Evolutionary conservation across 2,888 invertebrate genomes (phyloP).

Genomic region (Hedya salicella): DNA sequence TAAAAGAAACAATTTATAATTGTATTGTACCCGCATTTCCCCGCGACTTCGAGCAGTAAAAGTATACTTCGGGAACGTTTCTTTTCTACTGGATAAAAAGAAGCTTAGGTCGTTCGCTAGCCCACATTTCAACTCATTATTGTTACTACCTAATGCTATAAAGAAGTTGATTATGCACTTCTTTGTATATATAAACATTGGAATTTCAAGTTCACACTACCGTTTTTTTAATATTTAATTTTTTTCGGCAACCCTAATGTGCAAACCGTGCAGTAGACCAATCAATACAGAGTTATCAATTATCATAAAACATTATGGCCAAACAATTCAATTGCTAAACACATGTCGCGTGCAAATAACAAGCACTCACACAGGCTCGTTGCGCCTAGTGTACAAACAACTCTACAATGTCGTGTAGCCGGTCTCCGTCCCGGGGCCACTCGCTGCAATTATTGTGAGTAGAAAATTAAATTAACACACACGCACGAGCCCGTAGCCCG

Average conservation of each 20-base stretch:
- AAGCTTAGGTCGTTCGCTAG: too few relatives aligned
- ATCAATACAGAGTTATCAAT: conserved; percentile 11
- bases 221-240: neutral
- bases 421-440: conserved; percentile 60
- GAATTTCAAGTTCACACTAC: too few relatives aligned
- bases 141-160: too few relatives aligned
- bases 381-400: conserved; percentile 65
- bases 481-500: conserved; percentile 67
- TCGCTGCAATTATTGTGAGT: conserved; percentile 77
- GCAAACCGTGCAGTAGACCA: conserved; percentile 11
- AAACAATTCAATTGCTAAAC: conserved; percentile 42
- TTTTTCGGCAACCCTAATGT: neutral
- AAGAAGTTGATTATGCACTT: too few relatives aligned
- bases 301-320: conserved; percentile 16
- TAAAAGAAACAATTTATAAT: neutral
- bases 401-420: conserved; percentile 68
- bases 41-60: too few relatives aligned
- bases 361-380: conserved; percentile 57
- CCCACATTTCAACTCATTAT: too few relatives aligned
- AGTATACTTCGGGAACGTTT: too few relatives aligned
- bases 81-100: too few relatives aligned
- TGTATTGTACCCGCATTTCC: too few relatives aligned
- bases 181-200: too few relatives aligned
- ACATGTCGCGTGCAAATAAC: conserved; percentile 40
- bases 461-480: conserved; percentile 85